Evolutionary conservation across 2,888 invertebrate species (phyloP).

Genomic region (Trichogramma evanescens): DNA sequence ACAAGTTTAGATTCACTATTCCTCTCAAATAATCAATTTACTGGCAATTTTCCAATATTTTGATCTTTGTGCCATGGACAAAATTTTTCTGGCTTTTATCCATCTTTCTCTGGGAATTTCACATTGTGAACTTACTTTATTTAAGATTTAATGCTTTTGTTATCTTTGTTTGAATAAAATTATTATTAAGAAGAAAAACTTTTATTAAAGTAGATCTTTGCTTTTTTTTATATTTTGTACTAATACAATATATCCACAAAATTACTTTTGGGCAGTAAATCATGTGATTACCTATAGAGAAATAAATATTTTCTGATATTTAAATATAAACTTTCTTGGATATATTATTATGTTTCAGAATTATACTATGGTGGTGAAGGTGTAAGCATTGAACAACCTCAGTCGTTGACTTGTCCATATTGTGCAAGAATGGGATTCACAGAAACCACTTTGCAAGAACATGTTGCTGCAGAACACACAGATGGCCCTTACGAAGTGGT

Average conservation of each 20-base stretch:
- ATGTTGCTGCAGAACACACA: conserved; percentile 84
- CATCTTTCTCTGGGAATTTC: conserved; percentile 19
- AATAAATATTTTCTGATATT: not conserved
- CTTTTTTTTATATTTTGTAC: not conserved
- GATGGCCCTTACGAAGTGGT: conserved; percentile 87
- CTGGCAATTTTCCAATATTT: conserved; percentile 22
- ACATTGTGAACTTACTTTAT: conserved; percentile 14
- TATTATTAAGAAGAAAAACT: not conserved
- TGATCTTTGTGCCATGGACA: conserved; percentile 20
- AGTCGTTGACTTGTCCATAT: conserved; percentile 95
- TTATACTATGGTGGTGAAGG: conserved; percentile 94
- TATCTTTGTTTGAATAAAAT: conserved; percentile 8
- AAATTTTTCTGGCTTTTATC: conserved; percentile 23
- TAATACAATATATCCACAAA: not conserved
- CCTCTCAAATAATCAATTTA: not conserved
- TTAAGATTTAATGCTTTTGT: conserved; percentile 15
- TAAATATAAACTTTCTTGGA: not conserved
- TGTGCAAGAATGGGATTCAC: conserved; percentile 96
- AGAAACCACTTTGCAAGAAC: conserved; percentile 83
- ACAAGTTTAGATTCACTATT: not conserved
- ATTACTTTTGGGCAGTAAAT: not conserved
- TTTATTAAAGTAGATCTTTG: not conserved
- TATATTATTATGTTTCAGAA: conserved; percentile 52
- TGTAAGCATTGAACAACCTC: conserved; percentile 83
- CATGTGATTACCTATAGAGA: not conserved